A percentile compares a stretch with the other conserved stretches of the same genome.
Evolutionary conservation across 2,888 invertebrate genomes (phyloP).

Genomic region (Spatulosminthurus flaviceps): DNA sequence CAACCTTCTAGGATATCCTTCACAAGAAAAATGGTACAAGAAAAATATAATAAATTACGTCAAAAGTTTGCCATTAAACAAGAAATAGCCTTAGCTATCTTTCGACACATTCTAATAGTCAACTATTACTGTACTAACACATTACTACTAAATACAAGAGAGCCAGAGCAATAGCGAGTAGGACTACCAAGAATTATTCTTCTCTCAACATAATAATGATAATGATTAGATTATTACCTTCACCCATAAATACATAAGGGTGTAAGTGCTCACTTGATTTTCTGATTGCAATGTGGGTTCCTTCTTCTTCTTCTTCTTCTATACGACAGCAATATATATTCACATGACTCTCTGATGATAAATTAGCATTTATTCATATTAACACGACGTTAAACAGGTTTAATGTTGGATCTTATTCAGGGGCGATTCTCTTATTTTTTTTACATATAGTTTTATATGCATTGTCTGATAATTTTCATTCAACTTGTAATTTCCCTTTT

Average conservation of each 20-base stretch:
- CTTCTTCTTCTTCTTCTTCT: no score
- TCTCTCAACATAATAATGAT: conserved; percentile 6
- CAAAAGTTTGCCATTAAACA: conserved; percentile 32
- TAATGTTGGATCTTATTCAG: no score
- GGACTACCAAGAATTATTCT: not conserved
- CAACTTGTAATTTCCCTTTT: no score
- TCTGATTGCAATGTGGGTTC: no score
- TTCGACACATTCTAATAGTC: conserved; percentile 22
- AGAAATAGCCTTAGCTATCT: conserved; percentile 23
- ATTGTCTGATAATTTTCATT: no score
- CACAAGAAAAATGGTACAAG: conserved; percentile 28
- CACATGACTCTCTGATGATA: no score
- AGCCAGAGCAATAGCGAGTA: no score
- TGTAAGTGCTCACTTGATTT: not conserved
- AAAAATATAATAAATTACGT: conserved; percentile 29
- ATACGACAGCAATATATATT: no score
- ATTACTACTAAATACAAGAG: not conserved
- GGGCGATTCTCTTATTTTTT: no score
- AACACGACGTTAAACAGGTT: no score
- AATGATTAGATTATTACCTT: not conserved
- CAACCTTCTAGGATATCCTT: conserved; percentile 34
- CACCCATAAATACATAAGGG: not conserved
- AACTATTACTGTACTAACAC: not conserved
- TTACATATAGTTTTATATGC: no score
- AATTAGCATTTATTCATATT: no score